These are phyloP conservation scores for Caenorhabditis brenneri DNA, from an alignment of 1,140 invertebrate genomes.

Conservation along the genomic window DNA sequence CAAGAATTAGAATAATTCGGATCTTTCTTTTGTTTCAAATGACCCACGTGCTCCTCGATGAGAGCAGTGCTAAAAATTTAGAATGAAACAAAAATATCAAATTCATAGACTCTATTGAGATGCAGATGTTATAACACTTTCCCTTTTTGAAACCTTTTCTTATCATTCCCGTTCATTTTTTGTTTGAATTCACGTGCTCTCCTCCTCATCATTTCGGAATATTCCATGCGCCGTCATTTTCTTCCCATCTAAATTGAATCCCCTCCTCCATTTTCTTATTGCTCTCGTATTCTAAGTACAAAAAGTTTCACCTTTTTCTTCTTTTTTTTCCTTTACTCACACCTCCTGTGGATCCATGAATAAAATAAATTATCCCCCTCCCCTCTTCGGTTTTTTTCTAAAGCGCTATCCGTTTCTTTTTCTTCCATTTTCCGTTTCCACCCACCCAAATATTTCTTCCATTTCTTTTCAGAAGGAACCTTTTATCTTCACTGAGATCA, in stretches of 20 bases:
- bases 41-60: too few species aligned
- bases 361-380: constrained; percentile 23
- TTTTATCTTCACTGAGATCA: constrained; percentile 4
- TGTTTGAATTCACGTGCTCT: background rate
- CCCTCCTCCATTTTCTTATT: background rate
- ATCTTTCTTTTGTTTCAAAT: too few species aligned
- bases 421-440: constrained; percentile 26
- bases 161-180: background rate
- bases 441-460: background rate
- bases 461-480: background rate
- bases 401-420: constrained; percentile 28
- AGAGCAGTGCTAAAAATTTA: too few species aligned
- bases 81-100: too few species aligned
- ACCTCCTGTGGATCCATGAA: constrained; percentile 26
- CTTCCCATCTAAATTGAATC: constrained; percentile 13
- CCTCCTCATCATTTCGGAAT: background rate
- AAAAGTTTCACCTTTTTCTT: constrained; percentile 15
- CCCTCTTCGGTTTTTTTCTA: background rate
- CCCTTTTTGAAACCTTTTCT: too few species aligned
- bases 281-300: constrained; percentile 10
- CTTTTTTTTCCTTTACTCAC: background rate
- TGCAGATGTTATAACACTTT: too few species aligned
- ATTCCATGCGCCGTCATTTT: constrained; percentile 19
- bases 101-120: too few species aligned
- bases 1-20: too few species aligned